Evolutionary conservation across 2,113 vertebrate species (phyloP).

Genomic region (Cebidichthys violaceus): DNA sequence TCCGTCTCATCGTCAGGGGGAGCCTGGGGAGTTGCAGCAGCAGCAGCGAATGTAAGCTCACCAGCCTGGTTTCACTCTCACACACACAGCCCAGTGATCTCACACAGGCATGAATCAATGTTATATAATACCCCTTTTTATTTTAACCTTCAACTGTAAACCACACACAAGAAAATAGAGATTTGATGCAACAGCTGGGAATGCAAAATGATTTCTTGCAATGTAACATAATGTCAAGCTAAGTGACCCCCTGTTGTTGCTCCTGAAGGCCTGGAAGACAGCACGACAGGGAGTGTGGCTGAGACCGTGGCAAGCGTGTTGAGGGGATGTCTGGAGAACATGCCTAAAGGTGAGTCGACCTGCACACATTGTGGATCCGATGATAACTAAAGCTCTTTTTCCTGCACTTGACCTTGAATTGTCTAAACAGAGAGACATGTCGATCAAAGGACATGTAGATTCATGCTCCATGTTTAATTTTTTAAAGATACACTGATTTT

Average conservation of each 20-base stretch:
- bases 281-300: conserved; percentile 92
- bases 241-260: conserved; percentile 35
- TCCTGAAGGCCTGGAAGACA: conserved; percentile 92
- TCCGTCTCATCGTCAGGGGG: conserved; percentile 96
- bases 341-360: conserved; percentile 87
- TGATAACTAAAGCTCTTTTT: neutral
- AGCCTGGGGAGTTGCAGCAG: conserved; percentile 98
- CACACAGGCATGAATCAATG: neutral
- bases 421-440: neutral
- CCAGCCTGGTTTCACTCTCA: neutral
- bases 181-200: neutral
- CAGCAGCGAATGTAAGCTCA: conserved; percentile 95
- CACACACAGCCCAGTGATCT: neutral
- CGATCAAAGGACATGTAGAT: neutral
- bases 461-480: neutral
- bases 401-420: conserved; percentile 16
- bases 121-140: neutral
- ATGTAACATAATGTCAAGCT: conserved; percentile 1
- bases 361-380: neutral
- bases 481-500: neutral
- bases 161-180: neutral
- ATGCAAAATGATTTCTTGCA: neutral
- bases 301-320: conserved; percentile 93
- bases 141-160: neutral
- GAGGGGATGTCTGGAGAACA: conserved; percentile 93